These are phyloP conservation scores for Harpegnathos saltator DNA, from an alignment of 1,140 invertebrate species.

Conservation along the genomic window DNA sequence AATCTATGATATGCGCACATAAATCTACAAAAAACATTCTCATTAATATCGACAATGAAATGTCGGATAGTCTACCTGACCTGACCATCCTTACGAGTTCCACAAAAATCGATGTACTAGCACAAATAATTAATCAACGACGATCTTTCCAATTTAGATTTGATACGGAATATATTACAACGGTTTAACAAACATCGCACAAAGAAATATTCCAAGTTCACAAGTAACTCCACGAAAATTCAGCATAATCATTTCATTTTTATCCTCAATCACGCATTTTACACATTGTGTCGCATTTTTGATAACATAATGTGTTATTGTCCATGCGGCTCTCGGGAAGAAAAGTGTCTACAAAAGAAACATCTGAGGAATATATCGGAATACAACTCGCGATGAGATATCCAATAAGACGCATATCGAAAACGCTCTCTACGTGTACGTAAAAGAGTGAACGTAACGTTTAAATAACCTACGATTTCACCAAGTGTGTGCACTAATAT, in stretches of 20 bases:
- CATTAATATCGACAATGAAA: neutral
- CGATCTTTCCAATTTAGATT: neutral
- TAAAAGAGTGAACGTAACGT: neutral
- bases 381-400: slow-evolving; percentile 3
- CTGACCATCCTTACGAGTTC: neutral
- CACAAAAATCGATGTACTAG: slow-evolving; percentile 55
- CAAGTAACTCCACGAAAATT: slow-evolving; percentile 11
- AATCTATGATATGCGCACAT: slow-evolving; percentile 21
- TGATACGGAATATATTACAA: slow-evolving; percentile 69
- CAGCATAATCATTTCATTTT: slow-evolving; percentile 8
- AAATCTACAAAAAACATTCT: neutral
- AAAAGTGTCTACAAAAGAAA: slow-evolving; percentile 6
- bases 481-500: slow-evolving; percentile 1
- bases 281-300: neutral
- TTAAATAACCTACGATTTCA: neutral
- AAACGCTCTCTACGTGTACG: neutral
- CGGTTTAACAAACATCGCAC: slow-evolving; percentile 30
- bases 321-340: slow-evolving; percentile 6
- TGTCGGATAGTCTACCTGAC: neutral
- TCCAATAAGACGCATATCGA: neutral
- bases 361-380: neutral
- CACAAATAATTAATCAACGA: slow-evolving; percentile 56
- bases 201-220: slow-evolving; percentile 43
- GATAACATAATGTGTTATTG: slow-evolving; percentile 46
- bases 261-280: neutral